phyloP scores from a whole-genome alignment of 2,888 invertebrate genomes.

The Napeogenes sylphis region DNA sequence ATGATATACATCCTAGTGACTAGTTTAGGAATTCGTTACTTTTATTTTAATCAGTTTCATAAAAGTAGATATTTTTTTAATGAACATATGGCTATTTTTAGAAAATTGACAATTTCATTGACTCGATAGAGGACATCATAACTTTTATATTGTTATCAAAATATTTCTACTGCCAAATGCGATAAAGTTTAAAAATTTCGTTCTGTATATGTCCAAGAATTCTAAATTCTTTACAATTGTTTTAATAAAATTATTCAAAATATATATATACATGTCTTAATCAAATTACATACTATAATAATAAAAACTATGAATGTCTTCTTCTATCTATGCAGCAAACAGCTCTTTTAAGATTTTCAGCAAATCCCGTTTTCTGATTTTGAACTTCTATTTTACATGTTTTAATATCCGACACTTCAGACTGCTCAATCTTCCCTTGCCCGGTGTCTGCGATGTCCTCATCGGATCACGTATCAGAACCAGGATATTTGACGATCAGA shows the following conservation, averaged over 20 bases:
- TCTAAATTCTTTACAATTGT: constrained; percentile 5
- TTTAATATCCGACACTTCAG: constrained; percentile 42
- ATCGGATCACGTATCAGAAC: constrained; percentile 76
- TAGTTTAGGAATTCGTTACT: constrained; percentile 48
- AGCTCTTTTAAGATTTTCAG: constrained; percentile 66
- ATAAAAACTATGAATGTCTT: constrained; percentile 57
- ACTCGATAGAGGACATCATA: not conserved
- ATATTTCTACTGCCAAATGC: not conserved
- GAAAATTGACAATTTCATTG: constrained; percentile 1
- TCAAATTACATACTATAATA: constrained; percentile 14
- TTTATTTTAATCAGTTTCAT: constrained; percentile 27
- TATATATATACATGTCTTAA: constrained; percentile 5
- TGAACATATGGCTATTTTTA: not conserved
- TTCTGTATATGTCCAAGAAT: not conserved
- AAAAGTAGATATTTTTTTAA: constrained; percentile 13
- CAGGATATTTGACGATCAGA: constrained; percentile 69
- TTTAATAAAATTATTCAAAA: constrained; percentile 12
- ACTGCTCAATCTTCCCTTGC: constrained; percentile 58
- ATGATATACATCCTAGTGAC: constrained; percentile 40
- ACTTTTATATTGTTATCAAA: not conserved
- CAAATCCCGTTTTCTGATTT: constrained; percentile 61
- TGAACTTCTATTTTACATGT: constrained; percentile 55
- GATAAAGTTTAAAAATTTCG: not conserved
- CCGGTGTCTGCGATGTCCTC: constrained; percentile 49
- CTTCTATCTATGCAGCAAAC: constrained; percentile 71